These are phyloP conservation scores for Aegithalos caudatus DNA, from an alignment of 2,113 vertebrate genomes.

Conservation along the genomic window DNA sequence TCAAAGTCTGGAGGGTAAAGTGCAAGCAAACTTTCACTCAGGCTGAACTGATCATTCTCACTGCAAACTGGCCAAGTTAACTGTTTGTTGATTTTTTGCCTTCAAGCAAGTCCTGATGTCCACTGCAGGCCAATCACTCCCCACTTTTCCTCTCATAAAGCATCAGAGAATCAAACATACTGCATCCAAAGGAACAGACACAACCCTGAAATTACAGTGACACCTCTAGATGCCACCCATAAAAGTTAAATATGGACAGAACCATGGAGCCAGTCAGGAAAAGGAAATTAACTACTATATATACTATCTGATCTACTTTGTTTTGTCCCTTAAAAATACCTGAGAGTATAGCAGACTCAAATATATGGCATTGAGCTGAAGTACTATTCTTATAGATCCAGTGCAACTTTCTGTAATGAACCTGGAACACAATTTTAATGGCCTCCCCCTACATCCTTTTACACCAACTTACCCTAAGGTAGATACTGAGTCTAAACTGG, in stretches of 20 bases:
- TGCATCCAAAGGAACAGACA: not conserved
- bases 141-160: not conserved
- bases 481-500: not conserved
- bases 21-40: constrained; percentile 4
- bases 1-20: constrained; percentile 18
- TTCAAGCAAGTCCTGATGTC: not conserved
- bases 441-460: not conserved
- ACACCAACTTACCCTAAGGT: not conserved
- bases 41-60: not conserved
- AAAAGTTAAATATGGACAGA: not conserved
- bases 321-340: not conserved
- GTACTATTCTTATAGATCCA: not conserved
- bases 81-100: not conserved
- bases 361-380: not conserved
- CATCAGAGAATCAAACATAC: not conserved
- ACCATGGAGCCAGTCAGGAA: not conserved
- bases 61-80: not conserved
- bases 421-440: not conserved
- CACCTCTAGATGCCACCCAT: not conserved
- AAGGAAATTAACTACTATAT: not conserved
- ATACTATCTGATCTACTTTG: not conserved
- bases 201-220: not conserved
- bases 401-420: not conserved
- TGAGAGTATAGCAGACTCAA: not conserved
- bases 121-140: not conserved